Evolutionary conservation across 37 sponge, comb jelly and placozoan genomes (phyloP).

Genomic region (Spongia lamella): DNA sequence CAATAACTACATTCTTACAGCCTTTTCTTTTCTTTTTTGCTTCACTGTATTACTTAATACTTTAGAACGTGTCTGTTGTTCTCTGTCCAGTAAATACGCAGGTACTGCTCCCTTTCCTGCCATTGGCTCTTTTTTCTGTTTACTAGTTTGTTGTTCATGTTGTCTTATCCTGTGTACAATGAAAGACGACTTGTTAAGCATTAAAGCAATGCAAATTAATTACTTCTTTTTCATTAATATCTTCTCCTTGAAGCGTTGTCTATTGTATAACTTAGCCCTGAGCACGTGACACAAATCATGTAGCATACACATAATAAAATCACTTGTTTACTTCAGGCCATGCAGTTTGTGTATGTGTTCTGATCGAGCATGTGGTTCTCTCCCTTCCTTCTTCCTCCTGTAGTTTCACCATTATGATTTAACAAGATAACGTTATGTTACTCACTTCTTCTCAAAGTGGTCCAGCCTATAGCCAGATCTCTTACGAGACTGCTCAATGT

Average conservation of each 20-base stretch:
- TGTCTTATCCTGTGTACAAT: slow-evolving; percentile 62
- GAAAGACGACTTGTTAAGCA: neutral
- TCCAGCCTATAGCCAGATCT: slow-evolving; percentile 92
- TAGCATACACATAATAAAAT: slow-evolving; percentile 7
- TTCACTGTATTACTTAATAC: slow-evolving; percentile 97
- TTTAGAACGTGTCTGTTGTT: slow-evolving; percentile 92
- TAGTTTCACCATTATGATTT: neutral
- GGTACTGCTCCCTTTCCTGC: slow-evolving; percentile 97
- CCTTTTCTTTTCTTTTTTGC: slow-evolving; percentile 99
- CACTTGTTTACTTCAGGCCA: slow-evolving; percentile 83
- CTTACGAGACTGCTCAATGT: slow-evolving; percentile 90
- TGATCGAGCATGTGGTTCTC: slow-evolving; percentile 79
- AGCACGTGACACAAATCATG: neutral
- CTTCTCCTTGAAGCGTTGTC: slow-evolving; percentile 90
- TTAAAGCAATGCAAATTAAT: neutral
- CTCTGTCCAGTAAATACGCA: slow-evolving; percentile 97
- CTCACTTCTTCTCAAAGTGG: slow-evolving; percentile 89
- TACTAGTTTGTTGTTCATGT: slow-evolving; percentile 88
- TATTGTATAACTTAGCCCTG: slow-evolving; percentile 97
- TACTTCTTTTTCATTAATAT: slow-evolving; percentile 92
- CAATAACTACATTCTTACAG: slow-evolving; percentile 49
- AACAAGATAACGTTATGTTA: neutral
- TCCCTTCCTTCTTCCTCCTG: slow-evolving; percentile 89
- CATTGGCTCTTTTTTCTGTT: slow-evolving; percentile 76
- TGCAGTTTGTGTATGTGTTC: slow-evolving; percentile 84